Percentiles rank a stretch among this genome's conserved stretches.
These are phyloP conservation scores for Ctenodactylus gundi DNA, from an alignment of 2,113 vertebrate genomes.

Conservation along the genomic window DNA sequence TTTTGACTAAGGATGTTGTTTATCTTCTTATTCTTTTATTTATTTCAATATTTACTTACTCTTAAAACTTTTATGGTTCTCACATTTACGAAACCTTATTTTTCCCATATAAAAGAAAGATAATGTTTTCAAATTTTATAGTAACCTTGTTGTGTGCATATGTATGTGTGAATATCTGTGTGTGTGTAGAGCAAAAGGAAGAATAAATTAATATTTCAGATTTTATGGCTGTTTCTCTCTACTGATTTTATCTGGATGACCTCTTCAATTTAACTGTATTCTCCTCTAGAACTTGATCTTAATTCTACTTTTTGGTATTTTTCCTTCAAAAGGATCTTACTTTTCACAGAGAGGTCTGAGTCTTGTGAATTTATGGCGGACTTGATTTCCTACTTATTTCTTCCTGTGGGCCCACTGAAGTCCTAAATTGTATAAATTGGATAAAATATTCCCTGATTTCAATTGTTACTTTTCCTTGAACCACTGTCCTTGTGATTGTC, in stretches of 20 bases:
- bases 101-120: background rate
- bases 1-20: background rate
- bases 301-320: background rate
- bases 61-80: background rate
- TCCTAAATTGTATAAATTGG: background rate
- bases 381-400: background rate
- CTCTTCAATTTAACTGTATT: background rate
- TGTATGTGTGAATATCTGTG: background rate
- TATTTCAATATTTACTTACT: background rate
- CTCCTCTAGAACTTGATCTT: background rate
- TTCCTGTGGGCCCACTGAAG: background rate
- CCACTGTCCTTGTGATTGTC: background rate
- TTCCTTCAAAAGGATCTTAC: background rate
- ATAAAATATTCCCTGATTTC: background rate
- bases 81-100: background rate
- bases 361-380: background rate
- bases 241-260: background rate
- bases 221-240: background rate
- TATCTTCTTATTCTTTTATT: background rate
- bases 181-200: no score
- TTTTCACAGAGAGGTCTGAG: background rate
- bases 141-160: background rate
- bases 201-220: background rate
- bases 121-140: background rate
- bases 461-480: background rate